Conservation (phyloP, 64 coral and sea anemone genomes). For the Pachyseris speciosa region DNA sequence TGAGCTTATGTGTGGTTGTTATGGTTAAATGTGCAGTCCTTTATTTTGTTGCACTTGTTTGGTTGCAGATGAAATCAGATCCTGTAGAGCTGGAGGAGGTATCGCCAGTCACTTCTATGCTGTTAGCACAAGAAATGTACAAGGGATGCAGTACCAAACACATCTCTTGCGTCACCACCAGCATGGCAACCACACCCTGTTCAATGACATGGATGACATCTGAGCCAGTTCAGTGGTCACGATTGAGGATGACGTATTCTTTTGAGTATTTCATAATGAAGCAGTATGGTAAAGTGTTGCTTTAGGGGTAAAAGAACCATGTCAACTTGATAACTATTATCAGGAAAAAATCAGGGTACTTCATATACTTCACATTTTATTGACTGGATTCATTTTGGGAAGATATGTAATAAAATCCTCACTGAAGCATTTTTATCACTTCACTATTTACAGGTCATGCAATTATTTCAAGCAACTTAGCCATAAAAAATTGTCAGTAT, state of each 20-base stretch:
- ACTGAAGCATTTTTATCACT: too few relatives aligned
- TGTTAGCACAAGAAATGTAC: constrained; percentile 54
- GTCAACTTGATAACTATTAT: neutral
- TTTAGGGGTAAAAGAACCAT: neutral
- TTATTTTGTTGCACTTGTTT: neutral
- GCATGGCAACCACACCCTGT: constrained; percentile 32
- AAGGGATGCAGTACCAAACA: neutral
- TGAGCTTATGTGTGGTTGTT: too few relatives aligned
- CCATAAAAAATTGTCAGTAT: too few relatives aligned
- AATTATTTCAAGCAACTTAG: too few relatives aligned
- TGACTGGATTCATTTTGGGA: too few relatives aligned
- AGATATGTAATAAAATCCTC: too few relatives aligned
- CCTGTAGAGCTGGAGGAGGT: constrained; percentile 52
- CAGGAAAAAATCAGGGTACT: too few relatives aligned
- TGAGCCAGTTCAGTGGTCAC: constrained; percentile 85
- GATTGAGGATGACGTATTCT: constrained; percentile 82
- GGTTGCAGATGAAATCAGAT: constrained; percentile 47
- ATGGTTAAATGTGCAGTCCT: too few relatives aligned
- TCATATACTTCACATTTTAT: too few relatives aligned
- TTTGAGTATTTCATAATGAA: constrained; percentile 94
- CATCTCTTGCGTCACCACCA: neutral
- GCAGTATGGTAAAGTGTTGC: constrained; percentile 79
- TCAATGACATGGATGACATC: constrained; percentile 62
- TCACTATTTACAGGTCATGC: too few relatives aligned
- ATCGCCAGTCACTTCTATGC: constrained; percentile 55